These are phyloP conservation scores for Mohoua ochrocephala DNA, from an alignment of 2,113 vertebrate species.

Conservation along the genomic window DNA sequence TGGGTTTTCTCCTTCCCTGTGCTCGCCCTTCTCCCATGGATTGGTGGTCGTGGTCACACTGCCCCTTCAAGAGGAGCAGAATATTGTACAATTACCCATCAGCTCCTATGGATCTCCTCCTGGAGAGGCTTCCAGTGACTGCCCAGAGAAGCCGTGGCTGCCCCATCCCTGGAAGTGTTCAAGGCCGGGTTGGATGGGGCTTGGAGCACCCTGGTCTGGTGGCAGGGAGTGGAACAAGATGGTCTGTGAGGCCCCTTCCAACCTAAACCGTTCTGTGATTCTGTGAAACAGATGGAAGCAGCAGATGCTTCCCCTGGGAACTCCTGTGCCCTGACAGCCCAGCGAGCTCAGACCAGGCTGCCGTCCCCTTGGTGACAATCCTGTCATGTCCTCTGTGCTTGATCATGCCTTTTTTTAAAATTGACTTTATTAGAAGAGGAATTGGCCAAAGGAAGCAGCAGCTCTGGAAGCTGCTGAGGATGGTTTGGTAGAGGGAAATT, in stretches of 20 bases:
- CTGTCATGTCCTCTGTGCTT: neutral
- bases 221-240: neutral
- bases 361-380: neutral
- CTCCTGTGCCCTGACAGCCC: neutral
- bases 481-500: neutral
- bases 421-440: neutral
- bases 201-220: neutral
- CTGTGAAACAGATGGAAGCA: neutral
- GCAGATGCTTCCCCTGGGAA: neutral
- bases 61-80: neutral
- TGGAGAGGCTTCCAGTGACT: fast-evolving
- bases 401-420: neutral
- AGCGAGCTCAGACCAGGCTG: fast-evolving
- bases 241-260: neutral
- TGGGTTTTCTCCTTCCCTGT: neutral
- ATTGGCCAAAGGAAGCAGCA: neutral
- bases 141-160: neutral
- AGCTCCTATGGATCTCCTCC: neutral
- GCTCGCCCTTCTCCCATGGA: fast-evolving
- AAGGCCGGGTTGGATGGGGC: fast-evolving
- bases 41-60: fast-evolving
- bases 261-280: neutral
- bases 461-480: neutral
- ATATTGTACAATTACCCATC: fast-evolving
- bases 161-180: neutral